Conservation (phyloP, 2,888 invertebrate species). For the Crioceris asparagi region DNA sequence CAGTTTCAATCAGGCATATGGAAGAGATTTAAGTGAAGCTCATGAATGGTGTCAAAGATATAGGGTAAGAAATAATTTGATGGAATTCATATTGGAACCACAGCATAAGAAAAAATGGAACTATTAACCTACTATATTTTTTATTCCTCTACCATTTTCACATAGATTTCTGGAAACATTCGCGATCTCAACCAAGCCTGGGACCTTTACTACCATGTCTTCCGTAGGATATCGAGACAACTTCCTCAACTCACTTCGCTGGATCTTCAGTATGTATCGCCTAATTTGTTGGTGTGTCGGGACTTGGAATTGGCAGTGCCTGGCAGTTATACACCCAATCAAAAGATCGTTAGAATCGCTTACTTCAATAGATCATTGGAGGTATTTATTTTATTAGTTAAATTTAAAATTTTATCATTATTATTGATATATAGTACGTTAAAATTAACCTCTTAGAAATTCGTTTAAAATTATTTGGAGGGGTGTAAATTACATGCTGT, state of each 20-base stretch:
- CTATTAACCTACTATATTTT: too few relatives aligned
- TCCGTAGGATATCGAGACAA: conserved; percentile 91
- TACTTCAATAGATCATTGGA: conserved; percentile 85
- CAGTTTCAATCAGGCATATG: conserved; percentile 94
- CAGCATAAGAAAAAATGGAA: too few relatives aligned
- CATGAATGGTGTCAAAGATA: conserved; percentile 92
- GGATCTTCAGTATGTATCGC: conserved; percentile 92
- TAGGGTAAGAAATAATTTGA: conserved; percentile 47
- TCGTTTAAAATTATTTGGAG: too few relatives aligned
- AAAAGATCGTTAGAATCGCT: conserved; percentile 78
- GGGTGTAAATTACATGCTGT: too few relatives aligned
- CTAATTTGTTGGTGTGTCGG: conserved; percentile 76
- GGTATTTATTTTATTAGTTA: too few relatives aligned
- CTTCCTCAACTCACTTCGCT: conserved; percentile 82
- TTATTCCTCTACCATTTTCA: too few relatives aligned
- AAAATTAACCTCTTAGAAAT: too few relatives aligned
- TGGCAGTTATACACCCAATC: conserved; percentile 92
- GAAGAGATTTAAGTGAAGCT: conserved; percentile 87
- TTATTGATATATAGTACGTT: too few relatives aligned
- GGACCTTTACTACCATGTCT: conserved; percentile 99
- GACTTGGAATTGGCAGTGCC: conserved; percentile 96
- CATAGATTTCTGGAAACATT: conserved; percentile 67
- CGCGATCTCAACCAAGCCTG: conserved; percentile 96
- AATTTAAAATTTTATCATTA: too few relatives aligned
- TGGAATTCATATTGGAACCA: too few relatives aligned